Base-by-base conservation (phyloP, 2,888 invertebrate genomes). In the Amphipoea oculea region DNA sequence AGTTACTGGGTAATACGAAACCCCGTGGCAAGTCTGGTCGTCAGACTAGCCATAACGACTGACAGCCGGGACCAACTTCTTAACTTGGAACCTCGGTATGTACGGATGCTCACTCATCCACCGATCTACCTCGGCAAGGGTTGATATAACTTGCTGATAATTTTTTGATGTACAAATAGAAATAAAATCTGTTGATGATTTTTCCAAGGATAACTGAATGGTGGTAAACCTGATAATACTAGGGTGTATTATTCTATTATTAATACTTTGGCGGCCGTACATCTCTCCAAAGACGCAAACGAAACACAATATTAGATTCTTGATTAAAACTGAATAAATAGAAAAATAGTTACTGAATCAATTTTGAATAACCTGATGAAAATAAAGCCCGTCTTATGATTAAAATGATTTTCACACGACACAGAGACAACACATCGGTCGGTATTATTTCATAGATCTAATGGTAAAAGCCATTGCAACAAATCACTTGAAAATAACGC, bases 401-500 rank as follows among this genome's bases (percentile, higher is more conserved):
- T 57, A 14, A 45, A 75, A 71, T 40, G 6, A 54, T 45, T 12
- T 71, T 51, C 51, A 36, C 42, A 71, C 17, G n/a, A 67, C 20
- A 66, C 7, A 51, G 2, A 42, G n/a, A 42, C 42, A 57, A 68
- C 29, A 69, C 60, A 78, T 63, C 51, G 12, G 12, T 51, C 36
- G n/a, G 36, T 54, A 60, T 73, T 40, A 36, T 7, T 70, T 69
- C 29, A 51, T 63, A 65, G 11, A 71, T 74, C 36, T 40, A 40
- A 76, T 51, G 62, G n/a, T 65, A 42, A 77, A 81, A 81, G 69
- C 69, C 6, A 80, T 88, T 76, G 73, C 66, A 72, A 82, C 76
- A 86, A 88, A 86, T 78, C 74, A 80, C 82, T 83, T 78, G 83
- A 84, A 89, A 87, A 89, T 87, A 87, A 85, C 65, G 78, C 68